Conservation (phyloP, 2,888 invertebrate genomes). For the Nasonia oneida region DNA sequence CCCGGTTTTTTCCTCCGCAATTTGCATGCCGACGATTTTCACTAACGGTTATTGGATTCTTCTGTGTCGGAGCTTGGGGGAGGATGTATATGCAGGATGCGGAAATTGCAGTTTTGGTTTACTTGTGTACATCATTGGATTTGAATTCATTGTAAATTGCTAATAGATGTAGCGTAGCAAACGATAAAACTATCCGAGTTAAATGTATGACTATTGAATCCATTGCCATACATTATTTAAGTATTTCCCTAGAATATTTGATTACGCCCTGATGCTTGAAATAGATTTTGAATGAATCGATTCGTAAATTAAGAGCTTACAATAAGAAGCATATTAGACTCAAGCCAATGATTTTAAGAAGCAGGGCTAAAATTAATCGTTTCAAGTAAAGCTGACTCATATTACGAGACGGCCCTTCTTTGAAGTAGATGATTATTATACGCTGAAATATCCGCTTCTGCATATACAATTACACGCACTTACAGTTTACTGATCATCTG, state of each 20-base stretch:
- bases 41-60: constrained; percentile 26
- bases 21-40: constrained; percentile 39
- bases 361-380: neutral
- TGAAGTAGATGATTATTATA: neutral
- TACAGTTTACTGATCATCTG: neutral
- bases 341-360: neutral
- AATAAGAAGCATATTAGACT: too few species aligned
- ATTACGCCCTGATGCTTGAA: neutral
- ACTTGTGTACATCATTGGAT: neutral
- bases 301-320: neutral
- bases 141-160: neutral
- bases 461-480: too few species aligned
- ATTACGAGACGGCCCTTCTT: neutral
- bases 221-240: too few species aligned
- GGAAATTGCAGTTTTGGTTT: neutral
- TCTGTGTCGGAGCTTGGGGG: neutral
- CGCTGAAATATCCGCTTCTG: neutral
- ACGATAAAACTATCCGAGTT: neutral
- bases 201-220: neutral
- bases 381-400: neutral
- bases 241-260: neutral
- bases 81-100: neutral
- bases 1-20: constrained; percentile 9
- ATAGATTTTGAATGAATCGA: neutral
- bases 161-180: neutral